A percentile compares a stretch with the other conserved stretches of the same genome.
These are phyloP conservation scores for Pyralis farinalis DNA, from an alignment of 2,888 invertebrate species.

Conservation along the genomic window DNA sequence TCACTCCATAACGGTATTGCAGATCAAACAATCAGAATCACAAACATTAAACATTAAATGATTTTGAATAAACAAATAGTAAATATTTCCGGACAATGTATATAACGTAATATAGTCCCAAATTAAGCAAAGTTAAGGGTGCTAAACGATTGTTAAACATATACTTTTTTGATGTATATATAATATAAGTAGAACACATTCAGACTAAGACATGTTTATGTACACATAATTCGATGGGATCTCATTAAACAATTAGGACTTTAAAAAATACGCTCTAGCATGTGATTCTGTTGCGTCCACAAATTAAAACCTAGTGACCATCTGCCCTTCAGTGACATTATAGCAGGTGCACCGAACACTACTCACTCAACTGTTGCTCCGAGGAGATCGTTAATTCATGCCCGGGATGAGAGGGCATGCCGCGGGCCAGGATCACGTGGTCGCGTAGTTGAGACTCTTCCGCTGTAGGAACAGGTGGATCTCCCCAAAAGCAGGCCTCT, in stretches of 20 bases:
- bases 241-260: no score
- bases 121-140: no score
- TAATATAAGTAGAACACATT: no score
- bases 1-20: neutral
- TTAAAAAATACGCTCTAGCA: no score
- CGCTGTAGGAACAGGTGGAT: conserved; percentile 90
- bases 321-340: conserved; percentile 1
- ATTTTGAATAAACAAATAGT: no score
- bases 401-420: conserved; percentile 26
- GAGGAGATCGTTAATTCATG: conserved; percentile 30
- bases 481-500: conserved; percentile 90
- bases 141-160: no score
- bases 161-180: no score
- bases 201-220: no score
- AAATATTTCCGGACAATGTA: no score
- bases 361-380: conserved; percentile 24
- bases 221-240: no score
- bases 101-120: no score
- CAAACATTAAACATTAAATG: neutral
- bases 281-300: neutral
- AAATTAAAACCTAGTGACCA: conserved; percentile 31
- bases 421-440: conserved; percentile 48
- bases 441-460: conserved; percentile 36
- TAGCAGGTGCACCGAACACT: conserved; percentile 12
- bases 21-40: neutral